Conservation (phyloP, 2,797 vertebrate species). For the Leptatherina wallacei region DNA sequence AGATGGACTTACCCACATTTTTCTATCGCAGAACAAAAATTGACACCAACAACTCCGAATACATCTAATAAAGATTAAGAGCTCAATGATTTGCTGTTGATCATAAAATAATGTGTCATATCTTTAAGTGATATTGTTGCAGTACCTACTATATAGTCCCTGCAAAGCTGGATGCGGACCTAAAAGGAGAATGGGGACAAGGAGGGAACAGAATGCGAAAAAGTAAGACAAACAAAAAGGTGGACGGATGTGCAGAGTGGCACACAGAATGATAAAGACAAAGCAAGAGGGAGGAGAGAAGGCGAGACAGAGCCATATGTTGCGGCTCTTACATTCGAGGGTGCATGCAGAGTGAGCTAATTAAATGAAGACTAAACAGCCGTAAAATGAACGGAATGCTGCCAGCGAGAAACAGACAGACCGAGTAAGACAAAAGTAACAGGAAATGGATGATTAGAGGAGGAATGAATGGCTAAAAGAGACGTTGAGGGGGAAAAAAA, state of each 20-base stretch:
- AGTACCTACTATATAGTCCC: background rate
- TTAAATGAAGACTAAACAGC: constrained; percentile 69
- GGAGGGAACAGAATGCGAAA: constrained; percentile 8
- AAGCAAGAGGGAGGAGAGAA: background rate
- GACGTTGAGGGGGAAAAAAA: background rate
- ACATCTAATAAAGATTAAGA: constrained; percentile 4
- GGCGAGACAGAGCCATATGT: constrained; percentile 56
- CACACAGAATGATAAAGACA: background rate
- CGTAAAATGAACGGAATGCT: constrained; percentile 48
- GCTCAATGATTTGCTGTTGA: background rate
- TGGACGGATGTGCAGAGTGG: background rate
- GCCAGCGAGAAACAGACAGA: constrained; percentile 33
- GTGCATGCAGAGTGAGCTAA: constrained; percentile 59
- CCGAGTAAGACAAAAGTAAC: constrained; percentile 11
- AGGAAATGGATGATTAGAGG: constrained; percentile 12
- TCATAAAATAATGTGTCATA: background rate
- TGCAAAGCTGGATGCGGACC: constrained; percentile 47
- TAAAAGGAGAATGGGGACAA: background rate
- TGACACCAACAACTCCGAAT: constrained; percentile 39
- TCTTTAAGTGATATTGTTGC: constrained; percentile 5
- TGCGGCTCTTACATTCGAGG: constrained; percentile 50
- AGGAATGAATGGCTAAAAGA: background rate
- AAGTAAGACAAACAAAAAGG: background rate
- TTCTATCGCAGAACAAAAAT: constrained; percentile 38
- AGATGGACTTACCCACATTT: constrained; percentile 64